Evolutionary conservation across 1,140 invertebrate species (phyloP).

Genomic region (Phortica variegata): DNA sequence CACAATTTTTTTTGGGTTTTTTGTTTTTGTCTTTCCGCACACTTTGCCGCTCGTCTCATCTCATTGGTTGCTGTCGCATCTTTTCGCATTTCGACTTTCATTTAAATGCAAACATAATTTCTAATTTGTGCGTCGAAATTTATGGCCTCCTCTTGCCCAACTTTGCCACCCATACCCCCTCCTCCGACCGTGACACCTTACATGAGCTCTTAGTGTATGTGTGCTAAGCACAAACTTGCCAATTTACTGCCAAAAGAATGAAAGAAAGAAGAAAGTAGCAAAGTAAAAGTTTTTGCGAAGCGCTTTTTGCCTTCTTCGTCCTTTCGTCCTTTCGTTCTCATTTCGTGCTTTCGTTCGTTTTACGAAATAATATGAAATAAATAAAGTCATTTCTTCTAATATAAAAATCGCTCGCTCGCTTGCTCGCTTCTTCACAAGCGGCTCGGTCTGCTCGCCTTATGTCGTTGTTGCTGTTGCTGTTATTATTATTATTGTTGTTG

Average conservation of each 20-base stretch:
- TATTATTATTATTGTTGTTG: too few species aligned
- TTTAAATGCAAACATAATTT: slow-evolving; percentile 57
- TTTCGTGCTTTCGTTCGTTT: slow-evolving; percentile 1
- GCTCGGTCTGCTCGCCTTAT: too few species aligned
- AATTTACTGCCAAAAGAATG: slow-evolving; percentile 11
- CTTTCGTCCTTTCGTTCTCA: background rate
- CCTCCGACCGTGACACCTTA: background rate
- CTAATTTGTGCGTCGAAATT: slow-evolving; percentile 54
- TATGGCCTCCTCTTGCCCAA: slow-evolving; percentile 35
- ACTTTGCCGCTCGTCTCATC: too few species aligned
- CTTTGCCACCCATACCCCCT: background rate
- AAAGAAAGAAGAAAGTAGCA: slow-evolving; percentile 32
- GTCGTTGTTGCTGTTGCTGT: too few species aligned
- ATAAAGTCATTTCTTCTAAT: slow-evolving; percentile 57
- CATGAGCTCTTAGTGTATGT: too few species aligned
- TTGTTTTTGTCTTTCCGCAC: too few species aligned
- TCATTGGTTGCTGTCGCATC: too few species aligned
- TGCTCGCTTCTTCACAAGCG: too few species aligned
- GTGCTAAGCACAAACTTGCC: too few species aligned
- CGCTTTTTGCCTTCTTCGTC: too few species aligned
- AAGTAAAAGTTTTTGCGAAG: slow-evolving; percentile 48
- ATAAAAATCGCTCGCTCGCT: slow-evolving; percentile 53
- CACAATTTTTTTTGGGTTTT: too few species aligned
- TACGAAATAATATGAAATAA: slow-evolving; percentile 52
- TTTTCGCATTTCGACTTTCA: slow-evolving; percentile 32